A percentile compares a stretch with the other conserved stretches of the same genome.
Conservation (phyloP, 2,113 vertebrate species). For the Nesoenas mayeri region DNA sequence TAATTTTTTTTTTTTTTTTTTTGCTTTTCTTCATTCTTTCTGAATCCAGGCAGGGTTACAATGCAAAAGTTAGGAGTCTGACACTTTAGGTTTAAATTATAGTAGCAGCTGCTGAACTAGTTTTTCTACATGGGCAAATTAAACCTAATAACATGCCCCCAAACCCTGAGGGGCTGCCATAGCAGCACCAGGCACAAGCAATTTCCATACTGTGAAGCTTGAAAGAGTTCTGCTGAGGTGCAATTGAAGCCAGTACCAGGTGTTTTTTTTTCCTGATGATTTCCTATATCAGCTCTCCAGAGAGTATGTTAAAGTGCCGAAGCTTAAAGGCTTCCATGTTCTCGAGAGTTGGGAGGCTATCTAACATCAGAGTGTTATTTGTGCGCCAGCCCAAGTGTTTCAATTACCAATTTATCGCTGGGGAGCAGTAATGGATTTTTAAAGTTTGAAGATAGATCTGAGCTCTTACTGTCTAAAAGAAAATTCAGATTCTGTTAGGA, state of each 20-base stretch:
- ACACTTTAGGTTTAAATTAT: background rate
- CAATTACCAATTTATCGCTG: conserved; percentile 14
- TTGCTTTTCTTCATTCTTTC: background rate
- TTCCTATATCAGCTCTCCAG: background rate
- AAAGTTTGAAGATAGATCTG: background rate
- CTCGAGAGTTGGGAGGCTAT: background rate
- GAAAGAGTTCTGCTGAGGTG: background rate
- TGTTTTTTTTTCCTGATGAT: background rate
- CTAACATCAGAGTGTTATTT: conserved; percentile 5
- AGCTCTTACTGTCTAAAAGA: background rate
- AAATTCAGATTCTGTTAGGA: background rate
- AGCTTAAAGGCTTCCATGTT: background rate
- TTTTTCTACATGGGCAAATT: background rate
- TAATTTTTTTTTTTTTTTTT: background rate
- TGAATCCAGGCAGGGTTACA: background rate
- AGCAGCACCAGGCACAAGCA: background rate
- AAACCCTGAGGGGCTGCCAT: accelerated
- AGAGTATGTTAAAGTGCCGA: background rate
- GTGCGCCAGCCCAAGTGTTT: background rate
- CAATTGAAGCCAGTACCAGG: background rate
- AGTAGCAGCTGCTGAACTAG: background rate
- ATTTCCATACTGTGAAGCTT: background rate
- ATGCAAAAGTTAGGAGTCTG: background rate
- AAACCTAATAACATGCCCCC: background rate
- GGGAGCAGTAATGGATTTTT: conserved; percentile 9